Evolutionary conservation across 1,140 invertebrate genomes (phyloP), one percentile per base, ranked within the genome.

Genomic region (Onthophagus taurus): DNA sequence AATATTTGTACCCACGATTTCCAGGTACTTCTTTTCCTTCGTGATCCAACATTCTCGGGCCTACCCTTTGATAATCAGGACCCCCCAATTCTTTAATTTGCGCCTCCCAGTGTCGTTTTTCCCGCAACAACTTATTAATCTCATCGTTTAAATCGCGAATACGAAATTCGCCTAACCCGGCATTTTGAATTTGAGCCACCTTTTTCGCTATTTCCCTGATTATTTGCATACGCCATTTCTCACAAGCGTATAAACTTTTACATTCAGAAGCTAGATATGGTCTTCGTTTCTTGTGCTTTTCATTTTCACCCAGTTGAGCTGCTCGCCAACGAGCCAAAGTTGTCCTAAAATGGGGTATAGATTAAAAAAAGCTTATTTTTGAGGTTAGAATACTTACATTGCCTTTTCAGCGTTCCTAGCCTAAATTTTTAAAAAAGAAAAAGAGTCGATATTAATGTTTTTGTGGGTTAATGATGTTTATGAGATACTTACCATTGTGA

Each of bases 101-200:
- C 21, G 85, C 81, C 63, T 99, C 96, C 97, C 97, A 99, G 59
- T 98, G 94, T 1, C 90, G 74, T 64, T 90, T 91, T 63, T 98
- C 92, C 48, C 94, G 68, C 17, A 99, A 71, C 23, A 99, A 64
- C 70, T 98, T 99, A 63, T 99, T 99, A 43, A 99, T 99, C 70
- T 99, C 96, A 72, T 99, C 97, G 65, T 99, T 99, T 1, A 99
- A 68, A 68, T 99, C 97, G 21, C 97, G 72, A 51, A 99, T 92
- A 24, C 95, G 78, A 63, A 97, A 99, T 71, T 99, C 97, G 1
- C 96, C 96, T 1, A 99, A 72, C 52, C 96, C 96, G 57, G 97
- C 95, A 74, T 98, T 97, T 67, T 99, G 96, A 63, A 99, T 99
- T 67, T 97, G 90, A 12, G 95, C 85, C n/a, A 99, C 95, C 74